phyloP scores from a whole-genome alignment of 2,113 vertebrate species.

The Elephantulus edwardii region DNA sequence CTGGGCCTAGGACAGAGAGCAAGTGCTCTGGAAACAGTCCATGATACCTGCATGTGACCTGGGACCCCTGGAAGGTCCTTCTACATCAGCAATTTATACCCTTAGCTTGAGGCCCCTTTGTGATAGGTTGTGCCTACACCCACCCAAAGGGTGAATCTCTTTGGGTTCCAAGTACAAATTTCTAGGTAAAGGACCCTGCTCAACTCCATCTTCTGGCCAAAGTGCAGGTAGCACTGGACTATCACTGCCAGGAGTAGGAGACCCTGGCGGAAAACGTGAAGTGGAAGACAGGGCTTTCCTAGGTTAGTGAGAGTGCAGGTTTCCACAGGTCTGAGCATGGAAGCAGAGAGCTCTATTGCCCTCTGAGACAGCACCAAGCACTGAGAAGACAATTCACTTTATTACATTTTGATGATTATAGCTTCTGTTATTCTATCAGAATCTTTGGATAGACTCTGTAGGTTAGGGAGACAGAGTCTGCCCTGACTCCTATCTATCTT shows the following conservation, averaged over 20 bases:
- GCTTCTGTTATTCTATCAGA: neutral
- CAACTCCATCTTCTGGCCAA: neutral
- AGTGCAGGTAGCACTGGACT: neutral
- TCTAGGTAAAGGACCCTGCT: neutral
- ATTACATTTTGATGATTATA: fast-evolving
- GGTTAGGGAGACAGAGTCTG: no score
- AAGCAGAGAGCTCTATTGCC: neutral
- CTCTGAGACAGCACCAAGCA: neutral
- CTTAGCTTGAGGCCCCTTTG: neutral
- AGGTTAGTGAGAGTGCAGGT: neutral
- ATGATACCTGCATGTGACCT: neutral
- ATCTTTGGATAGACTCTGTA: neutral
- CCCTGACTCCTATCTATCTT: neutral
- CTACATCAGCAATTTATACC: neutral
- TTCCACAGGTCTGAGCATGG: no score
- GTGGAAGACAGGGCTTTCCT: neutral
- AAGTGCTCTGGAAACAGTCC: neutral
- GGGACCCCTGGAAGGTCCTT: neutral
- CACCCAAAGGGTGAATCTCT: neutral
- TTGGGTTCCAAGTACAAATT: neutral
- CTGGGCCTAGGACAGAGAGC: neutral
- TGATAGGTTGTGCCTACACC: neutral
- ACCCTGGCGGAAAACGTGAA: fast-evolving
- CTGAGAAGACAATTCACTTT: neutral
- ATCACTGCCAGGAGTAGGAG: neutral